Base-by-base conservation (phyloP, 2,888 invertebrate species). In the Caenorhabditis imperialis region DNA sequence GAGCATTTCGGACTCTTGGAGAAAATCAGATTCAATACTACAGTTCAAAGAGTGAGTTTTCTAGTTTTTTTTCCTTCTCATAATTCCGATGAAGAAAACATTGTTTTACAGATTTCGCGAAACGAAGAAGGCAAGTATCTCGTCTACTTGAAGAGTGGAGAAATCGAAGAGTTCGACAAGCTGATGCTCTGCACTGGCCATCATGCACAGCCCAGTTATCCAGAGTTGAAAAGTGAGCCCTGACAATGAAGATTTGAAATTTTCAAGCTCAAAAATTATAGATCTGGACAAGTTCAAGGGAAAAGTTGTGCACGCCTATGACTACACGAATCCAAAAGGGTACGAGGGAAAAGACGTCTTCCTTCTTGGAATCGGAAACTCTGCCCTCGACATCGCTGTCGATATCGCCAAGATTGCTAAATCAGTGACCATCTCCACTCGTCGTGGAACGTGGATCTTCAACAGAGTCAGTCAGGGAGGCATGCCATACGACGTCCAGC, bases 111-210 rank as follows among this genome's bases (percentile, higher is more conserved):
- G 75, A 72, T 79, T 30, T 69, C 79, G 7, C 55, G 78, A 50
- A 69, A 75, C 47, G 72, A 72, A n/a, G 62, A 45, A 6, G 67
- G 63, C 4, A 65, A 70, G 10, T 85, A 84, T 79, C 54, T 65
- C 12, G 82, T 85, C 5, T 20, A 72, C 1, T 47, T 85, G 42
- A 51, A 72, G 7, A 65, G 70, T 35, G 84, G 84, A 14, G 53
- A 55, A 25, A 58, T 86, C 83, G 82, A 84, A 47, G 77, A 86
- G 7, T 89, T 88, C 79, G 90, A 90, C 65, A 89, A 88, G 14
- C 89, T 91, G 1, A 88, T 91, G 87, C 84, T 90, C 5, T 90
- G 90, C 81, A 89, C 89, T 0, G 91, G 91, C 5, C 90, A 90
- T 79, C 90, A 90, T 73, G 88, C 89, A 2, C 84, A 85, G 55